Conservation (phyloP, 2,888 invertebrate genomes). For the Protodeltote pygarga region DNA sequence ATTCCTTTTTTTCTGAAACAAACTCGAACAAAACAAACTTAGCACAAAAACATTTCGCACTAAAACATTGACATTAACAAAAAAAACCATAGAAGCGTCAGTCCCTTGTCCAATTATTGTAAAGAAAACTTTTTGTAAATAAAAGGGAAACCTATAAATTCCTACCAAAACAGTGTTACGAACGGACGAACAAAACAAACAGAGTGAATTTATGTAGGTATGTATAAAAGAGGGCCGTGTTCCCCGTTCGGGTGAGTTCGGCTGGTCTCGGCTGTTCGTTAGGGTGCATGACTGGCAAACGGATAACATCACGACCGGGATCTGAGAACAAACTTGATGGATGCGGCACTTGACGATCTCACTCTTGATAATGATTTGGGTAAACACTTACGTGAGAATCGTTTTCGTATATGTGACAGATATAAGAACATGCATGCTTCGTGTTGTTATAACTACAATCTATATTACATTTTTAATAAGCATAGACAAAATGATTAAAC, state of each 20-base stretch:
- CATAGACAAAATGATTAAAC: too few relatives aligned
- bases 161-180: constrained; percentile 67
- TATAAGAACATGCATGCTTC: too few relatives aligned
- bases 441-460: too few relatives aligned
- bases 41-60: constrained; percentile 30
- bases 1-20: constrained; percentile 6
- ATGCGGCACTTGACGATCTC: constrained; percentile 51
- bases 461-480: too few relatives aligned
- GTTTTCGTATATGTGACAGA: too few relatives aligned
- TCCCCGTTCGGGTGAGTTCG: too few relatives aligned
- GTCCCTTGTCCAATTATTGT: constrained; percentile 50
- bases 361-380: background rate
- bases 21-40: constrained; percentile 19
- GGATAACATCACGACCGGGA: constrained; percentile 63
- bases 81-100: constrained; percentile 50
- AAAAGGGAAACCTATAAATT: constrained; percentile 72
- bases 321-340: constrained; percentile 46
- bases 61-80: constrained; percentile 39
- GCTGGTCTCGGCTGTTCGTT: constrained; percentile 74
- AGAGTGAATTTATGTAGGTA: constrained; percentile 63
- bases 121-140: constrained; percentile 61
- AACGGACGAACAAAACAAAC: constrained; percentile 72
- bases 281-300: constrained; percentile 84
- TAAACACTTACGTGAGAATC: background rate
- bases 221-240: constrained; percentile 63